These are phyloP conservation scores for Cataglyphis cursor DNA, from an alignment of 2,888 invertebrate genomes.

Conservation along the genomic window DNA sequence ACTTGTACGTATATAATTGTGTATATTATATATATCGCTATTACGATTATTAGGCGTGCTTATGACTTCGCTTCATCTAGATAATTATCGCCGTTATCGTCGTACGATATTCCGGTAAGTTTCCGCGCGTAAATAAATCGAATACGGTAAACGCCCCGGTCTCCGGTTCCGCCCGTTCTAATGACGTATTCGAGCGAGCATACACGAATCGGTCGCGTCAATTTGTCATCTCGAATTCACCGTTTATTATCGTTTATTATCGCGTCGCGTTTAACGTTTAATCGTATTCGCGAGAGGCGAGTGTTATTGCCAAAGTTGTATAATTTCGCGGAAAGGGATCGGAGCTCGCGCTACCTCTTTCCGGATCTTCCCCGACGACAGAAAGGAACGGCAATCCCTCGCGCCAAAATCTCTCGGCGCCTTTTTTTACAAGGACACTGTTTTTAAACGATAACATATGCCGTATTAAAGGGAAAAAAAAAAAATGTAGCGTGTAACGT, in stretches of 20 bases:
- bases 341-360: neutral
- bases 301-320: neutral
- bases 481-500: conserved; percentile 40
- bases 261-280: neutral
- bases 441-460: conserved; percentile 42
- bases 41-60: conserved; percentile 46
- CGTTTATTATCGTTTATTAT: neutral
- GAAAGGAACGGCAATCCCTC: conserved; percentile 43
- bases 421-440: conserved; percentile 55
- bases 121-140: conserved; percentile 19
- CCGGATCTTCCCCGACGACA: conserved; percentile 11
- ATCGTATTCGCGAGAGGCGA: neutral
- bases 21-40: conserved; percentile 24
- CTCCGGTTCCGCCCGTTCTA: neutral
- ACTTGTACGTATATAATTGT: conserved; percentile 20
- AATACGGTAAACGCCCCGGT: conserved; percentile 5
- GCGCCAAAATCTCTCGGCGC: conserved; percentile 1
- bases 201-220: neutral
- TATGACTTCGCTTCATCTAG: conserved; percentile 31
- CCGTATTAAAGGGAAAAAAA: neutral
- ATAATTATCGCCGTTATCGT: conserved; percentile 41
- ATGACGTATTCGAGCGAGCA: neutral
- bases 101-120: conserved; percentile 11
- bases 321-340: neutral
- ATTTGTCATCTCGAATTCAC: neutral